A percentile compares a stretch with the other conserved stretches of the same genome.
These are phyloP conservation scores for Picathartes gymnocephalus DNA, from an alignment of 2,113 vertebrate species.

Conservation along the genomic window DNA sequence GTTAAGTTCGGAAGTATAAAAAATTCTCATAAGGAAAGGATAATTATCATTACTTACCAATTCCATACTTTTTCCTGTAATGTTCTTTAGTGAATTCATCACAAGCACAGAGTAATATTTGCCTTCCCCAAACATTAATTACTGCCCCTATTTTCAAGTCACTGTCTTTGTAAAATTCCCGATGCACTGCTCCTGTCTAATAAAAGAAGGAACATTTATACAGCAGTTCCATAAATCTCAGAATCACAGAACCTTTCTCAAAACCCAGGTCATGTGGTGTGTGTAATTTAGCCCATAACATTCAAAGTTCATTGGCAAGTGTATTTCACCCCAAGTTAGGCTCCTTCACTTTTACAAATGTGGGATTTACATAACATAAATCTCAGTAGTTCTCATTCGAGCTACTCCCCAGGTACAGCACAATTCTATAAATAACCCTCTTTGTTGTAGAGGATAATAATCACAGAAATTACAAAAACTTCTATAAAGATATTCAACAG, in stretches of 20 bases:
- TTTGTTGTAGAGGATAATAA: background rate
- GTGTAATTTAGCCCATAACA: background rate
- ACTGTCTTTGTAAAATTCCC: constrained; percentile 85
- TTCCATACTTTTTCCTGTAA: constrained; percentile 85
- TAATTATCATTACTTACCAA: constrained; percentile 76
- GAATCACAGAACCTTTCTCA: background rate
- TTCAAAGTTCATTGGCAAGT: background rate
- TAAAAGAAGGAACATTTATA: constrained; percentile 37
- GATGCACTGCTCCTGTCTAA: constrained; percentile 80
- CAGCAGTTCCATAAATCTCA: background rate
- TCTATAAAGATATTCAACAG: background rate
- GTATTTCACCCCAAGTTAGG: background rate
- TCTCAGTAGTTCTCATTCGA: background rate
- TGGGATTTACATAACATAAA: background rate
- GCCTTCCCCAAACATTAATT: constrained; percentile 90
- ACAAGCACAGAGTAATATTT: constrained; percentile 83
- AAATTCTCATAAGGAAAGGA: constrained; percentile 5
- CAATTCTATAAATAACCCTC: background rate
- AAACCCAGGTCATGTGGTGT: background rate
- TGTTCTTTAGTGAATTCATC: constrained; percentile 90
- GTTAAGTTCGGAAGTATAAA: constrained; percentile 20
- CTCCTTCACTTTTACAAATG: background rate
- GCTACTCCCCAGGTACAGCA: background rate
- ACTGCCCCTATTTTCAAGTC: constrained; percentile 83
- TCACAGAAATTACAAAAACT: background rate